Conservation (phyloP, 2,888 invertebrate species). For the Andrena praecox region DNA sequence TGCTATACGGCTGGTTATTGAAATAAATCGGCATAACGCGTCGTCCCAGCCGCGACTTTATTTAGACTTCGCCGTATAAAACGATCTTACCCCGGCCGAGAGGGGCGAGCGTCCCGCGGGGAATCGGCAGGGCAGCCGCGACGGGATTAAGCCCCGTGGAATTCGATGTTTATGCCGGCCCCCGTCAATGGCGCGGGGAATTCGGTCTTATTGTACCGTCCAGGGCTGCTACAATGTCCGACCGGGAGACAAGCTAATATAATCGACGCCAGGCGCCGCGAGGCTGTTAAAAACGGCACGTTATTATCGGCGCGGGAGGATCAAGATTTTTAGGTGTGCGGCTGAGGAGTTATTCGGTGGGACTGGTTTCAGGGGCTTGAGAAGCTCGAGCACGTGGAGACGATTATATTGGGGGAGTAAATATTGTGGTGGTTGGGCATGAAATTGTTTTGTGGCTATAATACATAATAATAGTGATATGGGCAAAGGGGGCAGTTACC, state of each 20-base stretch:
- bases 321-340: constrained; percentile 2
- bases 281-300: constrained; percentile 24
- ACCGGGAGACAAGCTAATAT: constrained; percentile 32
- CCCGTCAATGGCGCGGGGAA: constrained; percentile 17
- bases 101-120: not conserved
- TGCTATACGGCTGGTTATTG: constrained; percentile 28
- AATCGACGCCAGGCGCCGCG: constrained; percentile 1
- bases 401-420: too few species aligned
- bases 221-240: not conserved
- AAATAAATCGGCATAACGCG: constrained; percentile 52
- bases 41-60: constrained; percentile 14
- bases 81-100: constrained; percentile 24
- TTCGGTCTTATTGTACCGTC: constrained; percentile 6
- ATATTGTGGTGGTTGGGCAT: too few species aligned
- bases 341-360: too few species aligned
- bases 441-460: too few species aligned
- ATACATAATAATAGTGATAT: too few species aligned
- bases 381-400: too few species aligned
- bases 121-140: constrained; percentile 5
- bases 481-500: too few species aligned
- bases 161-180: constrained; percentile 25
- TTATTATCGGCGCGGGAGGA: constrained; percentile 22
- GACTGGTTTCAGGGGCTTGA: too few species aligned
- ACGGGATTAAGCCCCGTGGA: constrained; percentile 22
- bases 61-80: constrained; percentile 42